phyloP scores from a whole-genome alignment of 2,888 invertebrate genomes.

The Synergus japonicus region DNA sequence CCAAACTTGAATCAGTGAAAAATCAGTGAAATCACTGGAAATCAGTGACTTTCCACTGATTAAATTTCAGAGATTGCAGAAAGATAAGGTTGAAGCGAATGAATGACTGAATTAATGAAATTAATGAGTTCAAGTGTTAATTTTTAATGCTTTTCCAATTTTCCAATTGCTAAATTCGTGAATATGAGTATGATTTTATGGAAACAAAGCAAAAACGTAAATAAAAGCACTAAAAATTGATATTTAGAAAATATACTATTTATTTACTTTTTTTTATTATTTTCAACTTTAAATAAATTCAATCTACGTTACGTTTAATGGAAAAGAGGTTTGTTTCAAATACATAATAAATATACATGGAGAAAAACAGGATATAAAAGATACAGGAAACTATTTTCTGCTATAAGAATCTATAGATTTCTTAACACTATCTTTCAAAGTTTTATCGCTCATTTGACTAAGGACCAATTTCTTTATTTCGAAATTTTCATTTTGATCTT shows the following conservation, averaged over 20 bases:
- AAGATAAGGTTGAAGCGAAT: background rate
- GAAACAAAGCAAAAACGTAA: background rate
- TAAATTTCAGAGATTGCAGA: no score
- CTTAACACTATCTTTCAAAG: slow-evolving; percentile 27
- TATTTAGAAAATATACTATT: background rate
- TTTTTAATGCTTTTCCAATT: background rate
- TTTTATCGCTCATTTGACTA: slow-evolving; percentile 32
- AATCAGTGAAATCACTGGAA: no score
- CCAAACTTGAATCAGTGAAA: no score
- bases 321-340: background rate
- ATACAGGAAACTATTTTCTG: slow-evolving; percentile 32
- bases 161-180: background rate
- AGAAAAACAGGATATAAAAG: slow-evolving; percentile 6
- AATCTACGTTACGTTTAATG: background rate
- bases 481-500: background rate
- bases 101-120: background rate
- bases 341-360: slow-evolving; percentile 44
- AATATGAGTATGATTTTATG: background rate
- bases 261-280: background rate
- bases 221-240: background rate
- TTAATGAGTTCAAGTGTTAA: background rate
- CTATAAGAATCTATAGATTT: slow-evolving; percentile 4
- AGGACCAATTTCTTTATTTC: slow-evolving; percentile 36
- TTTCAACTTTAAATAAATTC: background rate
- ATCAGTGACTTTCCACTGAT: no score